A percentile compares a stretch with the other conserved stretches of the same genome.
These are phyloP conservation scores for Aleiodes leptofemur DNA, from an alignment of 2,888 invertebrate species.

Conservation along the genomic window DNA sequence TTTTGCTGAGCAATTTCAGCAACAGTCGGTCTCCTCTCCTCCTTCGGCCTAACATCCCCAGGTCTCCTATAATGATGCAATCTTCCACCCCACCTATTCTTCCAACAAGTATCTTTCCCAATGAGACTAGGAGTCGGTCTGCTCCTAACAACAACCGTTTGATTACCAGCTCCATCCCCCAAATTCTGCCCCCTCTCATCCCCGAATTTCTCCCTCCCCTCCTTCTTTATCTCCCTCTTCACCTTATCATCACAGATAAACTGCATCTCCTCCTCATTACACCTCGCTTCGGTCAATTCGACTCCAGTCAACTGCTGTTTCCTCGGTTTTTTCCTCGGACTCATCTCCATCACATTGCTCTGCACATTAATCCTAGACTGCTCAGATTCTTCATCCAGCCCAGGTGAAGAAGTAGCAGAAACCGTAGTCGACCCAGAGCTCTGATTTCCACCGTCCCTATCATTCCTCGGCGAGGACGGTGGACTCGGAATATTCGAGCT, in stretches of 20 bases:
- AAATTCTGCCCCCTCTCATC: constrained; percentile 66
- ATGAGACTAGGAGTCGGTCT: constrained; percentile 69
- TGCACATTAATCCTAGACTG: constrained; percentile 71
- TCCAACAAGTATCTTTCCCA: constrained; percentile 71
- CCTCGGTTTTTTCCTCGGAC: constrained; percentile 93
- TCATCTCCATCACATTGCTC: constrained; percentile 79
- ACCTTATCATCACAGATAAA: constrained; percentile 78
- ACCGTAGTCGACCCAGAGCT: constrained; percentile 89
- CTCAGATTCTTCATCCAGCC: constrained; percentile 79
- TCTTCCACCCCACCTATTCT: constrained; percentile 66
- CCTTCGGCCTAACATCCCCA: constrained; percentile 90
- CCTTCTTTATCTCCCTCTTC: constrained; percentile 74
- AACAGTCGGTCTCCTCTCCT: constrained; percentile 90
- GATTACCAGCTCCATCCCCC: constrained; percentile 58
- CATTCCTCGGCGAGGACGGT: constrained; percentile 70
- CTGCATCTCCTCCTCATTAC: constrained; percentile 78
- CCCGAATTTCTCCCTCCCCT: constrained; percentile 73
- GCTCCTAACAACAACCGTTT: constrained; percentile 61
- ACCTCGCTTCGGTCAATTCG: constrained; percentile 69
- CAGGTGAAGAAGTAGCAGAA: constrained; percentile 90
- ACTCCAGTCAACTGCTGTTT: constrained; percentile 84
- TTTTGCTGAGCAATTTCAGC: constrained; percentile 93
- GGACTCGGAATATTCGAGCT: constrained; percentile 61
- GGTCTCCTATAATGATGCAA: constrained; percentile 71
- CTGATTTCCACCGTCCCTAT: constrained; percentile 73